Conservation (phyloP, 2,797 vertebrate genomes). For the Tokudaia muenninki region DNA sequence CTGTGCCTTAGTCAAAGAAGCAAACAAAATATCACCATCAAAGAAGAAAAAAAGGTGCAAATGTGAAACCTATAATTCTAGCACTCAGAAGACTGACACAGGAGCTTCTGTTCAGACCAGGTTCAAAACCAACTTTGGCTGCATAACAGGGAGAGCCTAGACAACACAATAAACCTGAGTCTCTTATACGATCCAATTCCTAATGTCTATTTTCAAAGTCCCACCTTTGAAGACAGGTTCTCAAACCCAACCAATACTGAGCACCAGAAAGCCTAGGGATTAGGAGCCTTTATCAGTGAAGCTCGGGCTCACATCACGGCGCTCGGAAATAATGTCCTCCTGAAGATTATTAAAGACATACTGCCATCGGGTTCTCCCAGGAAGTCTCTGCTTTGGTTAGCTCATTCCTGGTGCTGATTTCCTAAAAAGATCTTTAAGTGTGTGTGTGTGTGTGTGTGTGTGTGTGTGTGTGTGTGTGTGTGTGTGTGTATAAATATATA, state of each 20-base stretch:
- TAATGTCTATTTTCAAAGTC: neutral
- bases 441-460: neutral
- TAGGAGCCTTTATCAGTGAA: neutral
- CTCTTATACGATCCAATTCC: neutral
- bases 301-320: neutral
- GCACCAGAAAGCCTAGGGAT: neutral
- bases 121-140: neutral
- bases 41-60: neutral
- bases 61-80: neutral
- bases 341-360: slow-evolving; percentile 58
- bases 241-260: neutral
- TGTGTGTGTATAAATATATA: neutral
- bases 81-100: neutral
- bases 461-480: too few relatives aligned
- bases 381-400: slow-evolving; percentile 63
- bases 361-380: slow-evolving; percentile 44
- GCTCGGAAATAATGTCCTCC: neutral
- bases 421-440: slow-evolving; percentile 65
- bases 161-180: neutral
- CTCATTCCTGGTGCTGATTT: slow-evolving; percentile 45
- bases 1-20: neutral
- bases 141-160: neutral
- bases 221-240: neutral
- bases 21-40: neutral
- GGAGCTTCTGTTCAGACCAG: neutral